Base-by-base conservation (phyloP, 1,140 invertebrate species). In the Homarus americanus region DNA sequence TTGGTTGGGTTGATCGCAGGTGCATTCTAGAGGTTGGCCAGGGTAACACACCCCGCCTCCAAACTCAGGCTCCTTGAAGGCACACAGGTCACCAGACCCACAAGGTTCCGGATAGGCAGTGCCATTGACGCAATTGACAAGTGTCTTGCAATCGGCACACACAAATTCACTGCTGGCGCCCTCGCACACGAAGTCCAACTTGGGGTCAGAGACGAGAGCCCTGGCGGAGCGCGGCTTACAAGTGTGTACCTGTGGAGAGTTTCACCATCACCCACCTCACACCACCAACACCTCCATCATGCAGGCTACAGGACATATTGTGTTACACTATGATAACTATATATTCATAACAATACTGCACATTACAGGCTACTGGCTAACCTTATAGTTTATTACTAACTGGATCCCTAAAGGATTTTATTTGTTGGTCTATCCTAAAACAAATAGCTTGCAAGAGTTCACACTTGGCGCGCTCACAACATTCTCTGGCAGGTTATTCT, bases 71-170 rank as follows among this genome's bases (percentile, higher is more conserved):
- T 76, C 49, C 34, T 80, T 85, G 49, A 40, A 34, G 28, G 82
- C 49, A 69, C 89, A 91, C 34, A 79, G 36, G 58, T 85, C 40
- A 3, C 82, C 75, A 5, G 53, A 41, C 34, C 9, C 40, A n/a
- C 89, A 91, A 34, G 53, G 34, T 28, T 91, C 89, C 9, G 82
- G 73, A n/a, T 79, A 91, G 4, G 89, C 89, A n/a, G 78, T 85
- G 15, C 89, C 89, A 32, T 91, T 86, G 53, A 91, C 66, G 32
- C 89, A 91, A 58, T 85, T 85, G 28, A 91, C 82, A 7, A 86
- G 58, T 41, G 89, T 91, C 40, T 85, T 91, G 66, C 89, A 91
- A 82, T 91, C 89, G 32, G 75, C 89, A 82, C 89, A 91, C 38
- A 86, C 73, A 58, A 85, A 91, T 12, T 93, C 83, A 53, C 75